Conservation (phyloP, 2,888 invertebrate species). For the Cyrtodaria siliqua region DNA sequence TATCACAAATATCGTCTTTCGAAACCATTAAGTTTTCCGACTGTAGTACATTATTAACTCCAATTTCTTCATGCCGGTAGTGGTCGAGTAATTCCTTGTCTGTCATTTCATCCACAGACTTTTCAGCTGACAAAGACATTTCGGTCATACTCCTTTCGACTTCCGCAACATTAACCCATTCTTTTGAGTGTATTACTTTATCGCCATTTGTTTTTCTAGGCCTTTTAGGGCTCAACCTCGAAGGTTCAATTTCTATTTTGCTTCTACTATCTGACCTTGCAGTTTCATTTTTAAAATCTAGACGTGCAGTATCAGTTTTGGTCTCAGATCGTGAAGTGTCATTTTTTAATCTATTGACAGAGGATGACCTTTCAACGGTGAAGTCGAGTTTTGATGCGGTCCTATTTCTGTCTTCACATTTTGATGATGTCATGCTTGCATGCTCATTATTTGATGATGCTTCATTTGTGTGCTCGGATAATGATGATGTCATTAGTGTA, state of each 20-base stretch:
- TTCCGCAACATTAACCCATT: conserved; percentile 59
- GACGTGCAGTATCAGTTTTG: too few species aligned
- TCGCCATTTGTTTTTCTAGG: conserved; percentile 3
- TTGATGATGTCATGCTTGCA: not conserved
- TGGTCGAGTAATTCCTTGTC: conserved; percentile 12
- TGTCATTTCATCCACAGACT: conserved; percentile 6
- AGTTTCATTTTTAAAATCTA: too few species aligned
- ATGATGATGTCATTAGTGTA: conserved; percentile 26
- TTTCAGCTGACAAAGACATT: not conserved
- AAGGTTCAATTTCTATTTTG: too few species aligned
- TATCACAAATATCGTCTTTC: not conserved
- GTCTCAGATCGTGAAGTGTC: too few species aligned
- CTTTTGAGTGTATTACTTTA: conserved; percentile 46
- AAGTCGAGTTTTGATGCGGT: too few species aligned
- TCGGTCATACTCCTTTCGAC: conserved; percentile 2
- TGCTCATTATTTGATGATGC: conserved; percentile 6
- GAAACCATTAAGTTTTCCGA: too few species aligned
- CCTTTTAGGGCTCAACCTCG: not conserved
- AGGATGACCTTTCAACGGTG: too few species aligned
- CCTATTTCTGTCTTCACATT: too few species aligned
- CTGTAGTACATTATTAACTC: too few species aligned
- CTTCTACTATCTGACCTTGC: too few species aligned
- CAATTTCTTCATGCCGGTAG: not conserved
- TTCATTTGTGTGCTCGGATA: conserved; percentile 9
- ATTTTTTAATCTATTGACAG: too few species aligned